Conservation (phyloP, 1,140 invertebrate genomes). For the Apocrypta bakeri region DNA sequence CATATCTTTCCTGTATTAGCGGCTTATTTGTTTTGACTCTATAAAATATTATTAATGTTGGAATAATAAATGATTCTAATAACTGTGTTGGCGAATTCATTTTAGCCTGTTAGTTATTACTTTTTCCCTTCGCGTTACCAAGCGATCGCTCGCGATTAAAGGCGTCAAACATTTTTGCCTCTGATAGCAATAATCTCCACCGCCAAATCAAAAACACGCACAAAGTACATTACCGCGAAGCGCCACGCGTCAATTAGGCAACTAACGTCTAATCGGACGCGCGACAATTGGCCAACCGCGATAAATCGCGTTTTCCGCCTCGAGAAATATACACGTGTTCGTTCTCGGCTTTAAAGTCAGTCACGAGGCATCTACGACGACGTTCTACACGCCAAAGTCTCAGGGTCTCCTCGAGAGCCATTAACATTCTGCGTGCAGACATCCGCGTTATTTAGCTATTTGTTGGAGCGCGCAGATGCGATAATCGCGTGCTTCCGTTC, state of each 20-base stretch:
- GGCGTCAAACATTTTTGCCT: background rate
- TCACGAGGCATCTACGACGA: background rate
- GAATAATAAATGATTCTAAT: slow-evolving; percentile 3
- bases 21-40: background rate
- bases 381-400: background rate
- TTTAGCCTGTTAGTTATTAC: background rate
- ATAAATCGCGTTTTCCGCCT: background rate
- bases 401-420: background rate
- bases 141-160: background rate
- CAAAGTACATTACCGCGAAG: background rate
- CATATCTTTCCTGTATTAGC: background rate
- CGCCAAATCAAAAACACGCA: background rate
- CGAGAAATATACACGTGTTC: background rate
- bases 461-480: slow-evolving; percentile 8
- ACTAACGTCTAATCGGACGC: background rate
- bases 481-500: slow-evolving; percentile 57
- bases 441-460: slow-evolving; percentile 28
- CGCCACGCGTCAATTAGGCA: background rate
- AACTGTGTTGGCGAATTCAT: background rate
- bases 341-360: background rate
- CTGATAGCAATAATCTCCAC: background rate
- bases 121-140: background rate
- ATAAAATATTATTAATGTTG: background rate
- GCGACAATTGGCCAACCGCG: background rate
- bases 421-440: background rate